phyloP scores from a whole-genome alignment of 2,113 vertebrate genomes.

The Mystacornis crossleyi region DNA sequence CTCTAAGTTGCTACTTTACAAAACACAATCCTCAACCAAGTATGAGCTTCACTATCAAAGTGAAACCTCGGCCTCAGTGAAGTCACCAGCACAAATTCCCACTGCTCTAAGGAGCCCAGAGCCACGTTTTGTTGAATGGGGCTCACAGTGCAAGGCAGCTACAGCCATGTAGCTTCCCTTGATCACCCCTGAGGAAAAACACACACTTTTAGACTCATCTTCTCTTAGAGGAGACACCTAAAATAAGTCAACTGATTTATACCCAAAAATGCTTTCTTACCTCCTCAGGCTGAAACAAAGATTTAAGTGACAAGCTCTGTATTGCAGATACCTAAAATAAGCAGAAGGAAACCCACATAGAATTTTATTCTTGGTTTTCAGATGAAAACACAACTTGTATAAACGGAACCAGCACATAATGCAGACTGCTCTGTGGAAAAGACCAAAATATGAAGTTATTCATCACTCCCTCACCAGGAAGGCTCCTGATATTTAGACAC shows the following conservation, averaged over 20 bases:
- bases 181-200: background rate
- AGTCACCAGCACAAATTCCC: background rate
- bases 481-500: background rate
- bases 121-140: background rate
- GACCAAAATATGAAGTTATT: background rate
- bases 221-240: background rate
- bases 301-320: conserved; percentile 43
- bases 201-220: background rate
- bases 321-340: conserved; percentile 36
- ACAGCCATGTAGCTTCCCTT: background rate
- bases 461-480: background rate
- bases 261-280: background rate
- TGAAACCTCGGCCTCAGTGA: background rate
- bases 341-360: conserved; percentile 21
- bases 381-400: conserved; percentile 7
- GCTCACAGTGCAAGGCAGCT: background rate
- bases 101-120: background rate
- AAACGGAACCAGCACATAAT: background rate
- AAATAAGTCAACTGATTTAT: conserved; percentile 13
- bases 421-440: background rate
- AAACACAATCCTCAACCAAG: background rate
- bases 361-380: conserved; percentile 49
- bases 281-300: conserved; percentile 26
- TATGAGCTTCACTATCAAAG: background rate
- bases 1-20: background rate